Percentiles rank a stretch among this genome's conserved stretches.
phyloP scores from a whole-genome alignment of 2,797 vertebrate species.

The Emydoidea blandingii region DNA sequence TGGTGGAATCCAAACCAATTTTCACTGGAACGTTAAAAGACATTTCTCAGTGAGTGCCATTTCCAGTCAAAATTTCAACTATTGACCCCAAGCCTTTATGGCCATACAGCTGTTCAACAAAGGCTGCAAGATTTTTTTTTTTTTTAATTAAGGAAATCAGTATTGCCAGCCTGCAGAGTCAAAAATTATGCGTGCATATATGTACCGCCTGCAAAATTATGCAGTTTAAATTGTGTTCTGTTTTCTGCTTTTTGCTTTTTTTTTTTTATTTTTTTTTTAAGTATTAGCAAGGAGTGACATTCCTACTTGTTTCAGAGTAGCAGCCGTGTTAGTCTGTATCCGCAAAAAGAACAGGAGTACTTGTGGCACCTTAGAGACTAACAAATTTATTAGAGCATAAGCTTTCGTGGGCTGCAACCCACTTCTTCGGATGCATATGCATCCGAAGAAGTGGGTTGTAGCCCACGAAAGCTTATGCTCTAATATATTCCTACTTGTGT shows the following conservation, averaged over 20 bases:
- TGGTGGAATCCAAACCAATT: neutral
- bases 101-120: neutral
- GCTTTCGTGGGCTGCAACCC: no score
- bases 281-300: neutral
- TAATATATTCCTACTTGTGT: neutral
- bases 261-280: neutral
- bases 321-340: no score
- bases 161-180: neutral
- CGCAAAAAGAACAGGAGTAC: no score
- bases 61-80: neutral
- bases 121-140: neutral
- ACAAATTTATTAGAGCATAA: no score
- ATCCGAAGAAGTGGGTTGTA: no score
- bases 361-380: no score
- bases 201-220: neutral
- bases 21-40: neutral
- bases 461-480: no score
- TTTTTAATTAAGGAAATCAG: neutral
- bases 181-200: neutral
- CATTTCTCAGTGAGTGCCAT: neutral
- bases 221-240: neutral
- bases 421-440: no score
- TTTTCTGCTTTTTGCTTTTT: neutral
- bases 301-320: neutral
- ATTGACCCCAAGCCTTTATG: neutral